phyloP scores from a whole-genome alignment of 1,140 invertebrate species.

The Pissodes strobi region DNA sequence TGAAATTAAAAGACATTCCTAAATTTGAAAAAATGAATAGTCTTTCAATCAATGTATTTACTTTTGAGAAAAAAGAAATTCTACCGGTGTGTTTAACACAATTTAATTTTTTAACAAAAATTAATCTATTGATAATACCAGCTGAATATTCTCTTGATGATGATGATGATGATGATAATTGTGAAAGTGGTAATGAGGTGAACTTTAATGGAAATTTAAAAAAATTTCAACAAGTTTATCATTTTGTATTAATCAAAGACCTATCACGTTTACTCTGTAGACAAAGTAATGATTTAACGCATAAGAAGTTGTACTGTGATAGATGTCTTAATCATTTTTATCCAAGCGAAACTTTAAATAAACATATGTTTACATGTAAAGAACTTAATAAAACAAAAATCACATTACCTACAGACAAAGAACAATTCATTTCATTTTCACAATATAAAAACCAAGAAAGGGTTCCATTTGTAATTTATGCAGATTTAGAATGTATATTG shows the following conservation, averaged over 20 bases:
- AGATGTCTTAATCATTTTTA: constrained; percentile 40
- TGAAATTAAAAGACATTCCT: constrained; percentile 15
- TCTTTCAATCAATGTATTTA: constrained; percentile 33
- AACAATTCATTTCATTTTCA: constrained; percentile 12
- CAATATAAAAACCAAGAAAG: constrained; percentile 32
- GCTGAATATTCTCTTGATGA: constrained; percentile 2
- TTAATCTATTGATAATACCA: constrained; percentile 14
- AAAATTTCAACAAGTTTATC: constrained; percentile 18
- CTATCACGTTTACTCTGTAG: constrained; percentile 29
- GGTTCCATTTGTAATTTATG: constrained; percentile 47
- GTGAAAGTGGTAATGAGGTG: too few species aligned
- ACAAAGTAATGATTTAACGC: constrained; percentile 21
- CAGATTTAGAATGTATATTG: constrained; percentile 48
- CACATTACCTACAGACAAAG: constrained; percentile 34
- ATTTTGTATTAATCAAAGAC: constrained; percentile 37
- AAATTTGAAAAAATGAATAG: constrained; percentile 40
- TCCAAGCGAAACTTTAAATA: constrained; percentile 17
- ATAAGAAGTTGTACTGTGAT: constrained; percentile 39
- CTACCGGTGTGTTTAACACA: neutral
- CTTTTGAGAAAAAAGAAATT: constrained; percentile 11
- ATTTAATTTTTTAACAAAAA: too few species aligned
- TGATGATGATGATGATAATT: constrained; percentile 1
- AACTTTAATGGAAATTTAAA: too few species aligned
- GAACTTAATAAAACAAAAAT: constrained; percentile 30
- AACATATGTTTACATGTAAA: constrained; percentile 32